Conservation (phyloP, 92 coral and sea anemone species). For the Hydrozoanthus gracilis region DNA sequence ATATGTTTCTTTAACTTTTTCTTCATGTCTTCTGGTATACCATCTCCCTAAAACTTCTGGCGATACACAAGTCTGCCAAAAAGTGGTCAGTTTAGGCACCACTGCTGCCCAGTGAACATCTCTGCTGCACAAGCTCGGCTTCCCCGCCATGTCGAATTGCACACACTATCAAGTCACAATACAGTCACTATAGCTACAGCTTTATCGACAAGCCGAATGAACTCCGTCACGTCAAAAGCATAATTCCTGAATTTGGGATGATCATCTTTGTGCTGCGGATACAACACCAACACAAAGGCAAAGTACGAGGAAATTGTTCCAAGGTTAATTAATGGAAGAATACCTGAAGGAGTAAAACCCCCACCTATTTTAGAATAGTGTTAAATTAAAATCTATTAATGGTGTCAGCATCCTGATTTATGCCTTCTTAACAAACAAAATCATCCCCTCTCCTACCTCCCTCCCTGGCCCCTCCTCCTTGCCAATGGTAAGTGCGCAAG, state of each 20-base stretch:
- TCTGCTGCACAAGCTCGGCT: slow-evolving; percentile 47
- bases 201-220: slow-evolving; percentile 78
- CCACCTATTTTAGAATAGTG: too few relatives aligned
- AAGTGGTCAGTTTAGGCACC: slow-evolving; percentile 45
- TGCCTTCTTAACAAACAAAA: too few relatives aligned
- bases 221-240: slow-evolving; percentile 92
- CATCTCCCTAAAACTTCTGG: slow-evolving; percentile 62
- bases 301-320: not conserved
- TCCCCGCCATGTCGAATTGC: too few relatives aligned
- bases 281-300: slow-evolving; percentile 72
- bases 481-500: too few relatives aligned
- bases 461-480: too few relatives aligned
- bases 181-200: slow-evolving; percentile 77
- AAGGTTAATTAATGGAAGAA: too few relatives aligned
- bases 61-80: slow-evolving; percentile 59
- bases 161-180: too few relatives aligned
- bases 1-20: slow-evolving; percentile 15
- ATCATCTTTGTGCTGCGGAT: slow-evolving; percentile 73
- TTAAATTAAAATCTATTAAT: too few relatives aligned
- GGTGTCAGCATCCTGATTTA: too few relatives aligned
- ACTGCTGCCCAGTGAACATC: slow-evolving; percentile 51
- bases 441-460: too few relatives aligned
- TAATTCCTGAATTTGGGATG: slow-evolving; percentile 92
- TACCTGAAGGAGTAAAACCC: too few relatives aligned
- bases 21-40: slow-evolving; percentile 52